Evolutionary conservation across 2,113 vertebrate species (phyloP).

Genomic region (Thalassoma bifasciatum): DNA sequence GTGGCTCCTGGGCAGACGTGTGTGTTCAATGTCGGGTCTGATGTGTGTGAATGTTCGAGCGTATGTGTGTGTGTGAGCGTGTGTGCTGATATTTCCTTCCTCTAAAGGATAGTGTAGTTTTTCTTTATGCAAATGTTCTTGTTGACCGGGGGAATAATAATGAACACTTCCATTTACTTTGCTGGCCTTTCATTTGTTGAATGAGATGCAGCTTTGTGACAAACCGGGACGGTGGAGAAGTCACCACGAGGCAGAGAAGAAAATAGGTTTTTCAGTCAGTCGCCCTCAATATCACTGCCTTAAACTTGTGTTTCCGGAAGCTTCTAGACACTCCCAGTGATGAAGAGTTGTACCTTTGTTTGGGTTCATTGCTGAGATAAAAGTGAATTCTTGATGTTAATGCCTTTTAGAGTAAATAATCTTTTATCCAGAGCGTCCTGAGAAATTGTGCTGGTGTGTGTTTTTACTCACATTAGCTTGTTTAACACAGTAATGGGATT

Average conservation of each 20-base stretch:
- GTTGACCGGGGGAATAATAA: slow-evolving; percentile 26
- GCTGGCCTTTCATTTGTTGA: slow-evolving; percentile 48
- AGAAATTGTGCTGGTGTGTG: neutral
- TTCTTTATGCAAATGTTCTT: slow-evolving; percentile 73
- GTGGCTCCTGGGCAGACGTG: slow-evolving; percentile 54
- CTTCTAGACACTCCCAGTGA: neutral
- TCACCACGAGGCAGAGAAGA: neutral
- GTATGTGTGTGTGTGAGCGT: slow-evolving; percentile 23
- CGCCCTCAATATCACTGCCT: slow-evolving; percentile 62
- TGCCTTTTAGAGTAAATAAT: slow-evolving; percentile 15
- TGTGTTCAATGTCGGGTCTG: slow-evolving; percentile 61
- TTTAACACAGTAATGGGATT: slow-evolving; percentile 21
- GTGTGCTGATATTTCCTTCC: slow-evolving; percentile 39
- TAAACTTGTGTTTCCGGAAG: slow-evolving; percentile 24
- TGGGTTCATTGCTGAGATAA: neutral
- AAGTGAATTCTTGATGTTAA: slow-evolving; percentile 1
- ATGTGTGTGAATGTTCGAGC: slow-evolving; percentile 24
- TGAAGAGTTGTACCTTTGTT: neutral
- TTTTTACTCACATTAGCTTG: slow-evolving; percentile 9
- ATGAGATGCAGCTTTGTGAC: slow-evolving; percentile 26
- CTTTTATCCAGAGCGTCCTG: slow-evolving; percentile 19
- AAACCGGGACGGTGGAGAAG: neutral
- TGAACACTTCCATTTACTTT: slow-evolving; percentile 44
- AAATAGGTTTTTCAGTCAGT: slow-evolving; percentile 2
- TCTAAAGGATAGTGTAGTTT: slow-evolving; percentile 55